Base-by-base conservation (phyloP, 2,888 invertebrate genomes). In the Hemaris fuciformis region DNA sequence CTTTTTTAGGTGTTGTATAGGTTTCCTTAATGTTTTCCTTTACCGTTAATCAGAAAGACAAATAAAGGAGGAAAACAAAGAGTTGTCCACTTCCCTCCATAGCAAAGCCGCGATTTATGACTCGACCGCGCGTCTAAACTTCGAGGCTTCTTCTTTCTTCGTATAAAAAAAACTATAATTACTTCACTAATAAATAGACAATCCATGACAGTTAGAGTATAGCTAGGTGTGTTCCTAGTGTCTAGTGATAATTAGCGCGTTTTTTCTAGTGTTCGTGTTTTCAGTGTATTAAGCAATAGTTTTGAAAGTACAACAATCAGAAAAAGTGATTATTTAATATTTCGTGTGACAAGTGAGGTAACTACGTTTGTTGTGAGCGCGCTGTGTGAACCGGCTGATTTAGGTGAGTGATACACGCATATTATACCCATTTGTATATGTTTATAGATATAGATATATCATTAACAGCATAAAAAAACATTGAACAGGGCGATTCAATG, bases 291-390 rank as follows among this genome's bases (percentile, higher is more conserved):
- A 69, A 75, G 71, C 73, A 73, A 53, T 53, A 53, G 53, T 72
- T 75, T 80, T 76, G 75, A 77, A 77, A 79, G 76, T 75, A 71
- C 71, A 74, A 65, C 68, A 71, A 71, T 72, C 70, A 67, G 18
- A 59, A 63, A 58, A 45, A 66, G 68, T 64, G 66, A 64, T 67
- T 62, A 68, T 71, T 66, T 64, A 53, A 57, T 64, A 65, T 66
- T 63, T 68, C 66, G 62, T 66, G 76, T 75, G 75, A 74, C 69
- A 74, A 75, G 83, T 84, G 84, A 79, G 70, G 78, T 80, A 76
- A 81, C 74, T 66, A 66, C 73, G 70, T 73, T 74, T 74, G 71
- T 72, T 66, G 67, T 70, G n/a, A n/a, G 64, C 61, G 64, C 67
- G 68, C 68, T 73, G 80, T 80, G 81, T 75, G 81, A 82, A 77